Base-by-base conservation (phyloP, 2,113 vertebrate species). In the Anarhynchus alexandrinus region DNA sequence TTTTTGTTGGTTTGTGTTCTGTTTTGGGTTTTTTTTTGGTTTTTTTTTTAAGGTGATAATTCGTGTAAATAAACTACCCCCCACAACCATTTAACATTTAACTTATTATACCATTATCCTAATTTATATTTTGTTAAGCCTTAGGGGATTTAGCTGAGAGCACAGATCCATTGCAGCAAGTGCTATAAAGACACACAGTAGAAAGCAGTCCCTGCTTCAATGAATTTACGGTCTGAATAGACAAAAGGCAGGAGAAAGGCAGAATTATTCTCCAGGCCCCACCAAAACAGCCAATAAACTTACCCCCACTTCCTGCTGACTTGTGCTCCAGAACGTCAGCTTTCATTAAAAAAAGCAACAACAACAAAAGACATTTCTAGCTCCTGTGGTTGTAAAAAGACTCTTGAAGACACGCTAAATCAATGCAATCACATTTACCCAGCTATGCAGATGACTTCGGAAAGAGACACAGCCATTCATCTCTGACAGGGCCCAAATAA, bases 251-350 rank as follows among this genome's bases (percentile, higher is more conserved):
- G 89, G 93, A 95, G 93, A 95, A 96, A 96, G 49, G 91, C 92
- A 95, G 91, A 96, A 94, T 94, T 97, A 97, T 94, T 94, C 95
- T 97, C 94, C 65, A 82, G 94, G 83, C 81, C 93, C 96, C 89
- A 94, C 86, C 93, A 95, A 96, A 96, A 95, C 96, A 96, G 88
- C 80, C 96, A 94, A 92, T 94, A 96, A 97, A 96, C 95, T 86
- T 32, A 34, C 88, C 90, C 95, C 42, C 34, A 30, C 87, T 92
- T 96, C 92, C 92, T 95, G 94, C 96, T 95, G 95, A 86, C 95
- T 94, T 82, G 70, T 80, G 84, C 91, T 97, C 81, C 91, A 95
- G 73, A 96, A 94, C 3, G 36, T 94, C 93, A 95, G 91, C 70
- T 89, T 94, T 93, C 94, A 95, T 94, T 97, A 72, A 76, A 89